Evolutionary conservation across 1,140 invertebrate genomes (phyloP), one percentile per base, ranked within the genome.

Genomic region (Druon quercuslanigerum): DNA sequence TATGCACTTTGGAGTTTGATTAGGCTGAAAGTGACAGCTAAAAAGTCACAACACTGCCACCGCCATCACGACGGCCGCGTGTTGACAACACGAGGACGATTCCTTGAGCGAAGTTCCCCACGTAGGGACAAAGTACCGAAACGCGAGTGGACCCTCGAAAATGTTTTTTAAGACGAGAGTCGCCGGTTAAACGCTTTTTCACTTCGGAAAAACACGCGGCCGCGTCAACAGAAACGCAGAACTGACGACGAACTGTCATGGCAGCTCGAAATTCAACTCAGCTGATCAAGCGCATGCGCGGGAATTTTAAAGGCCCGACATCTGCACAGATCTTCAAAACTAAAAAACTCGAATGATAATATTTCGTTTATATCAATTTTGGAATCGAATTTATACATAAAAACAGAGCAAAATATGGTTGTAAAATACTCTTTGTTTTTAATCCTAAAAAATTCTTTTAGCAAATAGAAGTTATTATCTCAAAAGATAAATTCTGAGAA

Each of bases 161-260:
- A 9, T 9, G n/a, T 66, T 46, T 46, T 40, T 3, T 7, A 19
- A n/a, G 17, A 17, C 3, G n/a, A 66, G 33, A n/a, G 25, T 46
- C 14, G 13, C 60, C 25, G 25, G 60, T 40, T 33, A 66, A 40
- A 66, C 9, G 0, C 46, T 7, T 25, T 14, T 66, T 46, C 60
- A 66, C 60, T 14, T 14, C 14, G 5, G 25, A 66, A 66, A 66
- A 66, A 66, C 60, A 66, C 40, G 60, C 25, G 60, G 9, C 33
- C 33, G 33, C 25, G 60, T 20, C 57, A 60, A 60, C 54, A n/a
- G n/a, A 56, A 56, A 16, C 8, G 17, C 17, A 20, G 17, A 56
- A 66, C 60, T 66, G 13, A 66, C 11, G 20, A 33, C 14, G 6
- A 40, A 66, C 60, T 66, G 60, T 66, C 60, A 66, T 66, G 60